These are phyloP conservation scores for Abrostola triplasia DNA, from an alignment of 2,888 invertebrate genomes.

Conservation along the genomic window DNA sequence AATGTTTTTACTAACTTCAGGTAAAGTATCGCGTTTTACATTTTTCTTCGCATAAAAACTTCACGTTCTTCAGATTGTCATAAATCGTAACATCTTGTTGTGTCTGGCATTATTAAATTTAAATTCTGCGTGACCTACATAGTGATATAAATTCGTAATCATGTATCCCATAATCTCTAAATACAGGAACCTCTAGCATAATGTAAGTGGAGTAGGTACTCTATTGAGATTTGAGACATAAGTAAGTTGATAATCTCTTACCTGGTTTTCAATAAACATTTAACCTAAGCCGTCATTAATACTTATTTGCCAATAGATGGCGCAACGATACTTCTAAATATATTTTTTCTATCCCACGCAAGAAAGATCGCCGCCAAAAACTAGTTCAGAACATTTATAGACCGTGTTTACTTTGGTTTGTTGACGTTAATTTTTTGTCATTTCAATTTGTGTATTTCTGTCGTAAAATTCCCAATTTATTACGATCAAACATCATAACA, in stretches of 20 bases:
- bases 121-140: constrained; percentile 39
- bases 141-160: not conserved
- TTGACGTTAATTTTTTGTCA: constrained; percentile 29
- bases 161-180: not conserved
- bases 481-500: constrained; percentile 28
- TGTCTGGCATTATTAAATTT: constrained; percentile 22
- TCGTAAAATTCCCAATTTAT: constrained; percentile 18
- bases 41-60: too few relatives aligned
- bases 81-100: constrained; percentile 25
- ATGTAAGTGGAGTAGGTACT: too few relatives aligned
- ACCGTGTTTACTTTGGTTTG: constrained; percentile 30
- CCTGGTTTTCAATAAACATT: constrained; percentile 1
- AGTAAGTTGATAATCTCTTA: not conserved
- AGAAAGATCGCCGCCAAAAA: constrained; percentile 33
- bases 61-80: constrained; percentile 9
- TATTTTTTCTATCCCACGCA: constrained; percentile 29
- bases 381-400: constrained; percentile 41
- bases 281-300: not conserved
- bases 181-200: too few relatives aligned
- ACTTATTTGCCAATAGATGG: constrained; percentile 31
- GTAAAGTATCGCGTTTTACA: too few relatives aligned
- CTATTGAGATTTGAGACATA: too few relatives aligned
- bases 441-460: constrained; percentile 5
- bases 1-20: too few relatives aligned
- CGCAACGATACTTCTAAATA: constrained; percentile 40